Conservation (phyloP, 2,113 vertebrate species). For the Amphilophus citrinellus region DNA sequence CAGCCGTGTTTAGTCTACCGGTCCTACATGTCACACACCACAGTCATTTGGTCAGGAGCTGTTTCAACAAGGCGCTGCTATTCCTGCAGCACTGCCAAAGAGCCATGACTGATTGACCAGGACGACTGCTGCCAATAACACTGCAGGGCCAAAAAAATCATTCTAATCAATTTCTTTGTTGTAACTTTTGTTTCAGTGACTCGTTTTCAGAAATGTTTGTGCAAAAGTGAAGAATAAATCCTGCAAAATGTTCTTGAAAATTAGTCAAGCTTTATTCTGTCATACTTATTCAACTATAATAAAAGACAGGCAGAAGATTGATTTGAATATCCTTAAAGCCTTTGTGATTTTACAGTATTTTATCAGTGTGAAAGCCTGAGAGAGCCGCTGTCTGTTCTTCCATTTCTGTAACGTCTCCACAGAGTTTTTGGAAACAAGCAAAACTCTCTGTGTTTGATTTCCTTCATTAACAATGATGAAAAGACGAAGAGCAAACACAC, state of each 20-base stretch:
- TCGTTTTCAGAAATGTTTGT: not conserved
- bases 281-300: fast-evolving
- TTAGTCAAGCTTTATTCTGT: not conserved
- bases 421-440: fast-evolving
- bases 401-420: too few species aligned
- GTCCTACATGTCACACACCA: slow-evolving; percentile 64
- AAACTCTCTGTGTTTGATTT: fast-evolving
- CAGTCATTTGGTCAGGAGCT: slow-evolving; percentile 69
- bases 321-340: not conserved
- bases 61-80: slow-evolving; percentile 71
- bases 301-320: not conserved
- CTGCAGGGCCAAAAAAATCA: not conserved
- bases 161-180: not conserved
- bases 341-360: not conserved
- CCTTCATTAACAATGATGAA: not conserved
- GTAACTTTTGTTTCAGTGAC: not conserved
- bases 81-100: slow-evolving; percentile 37
- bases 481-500: slow-evolving; percentile 22
- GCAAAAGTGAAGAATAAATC: not conserved
- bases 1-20: slow-evolving; percentile 71
- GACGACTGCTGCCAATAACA: not conserved
- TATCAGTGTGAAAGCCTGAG: not conserved
- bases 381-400: not conserved
- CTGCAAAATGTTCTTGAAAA: not conserved
- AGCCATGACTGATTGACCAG: slow-evolving; percentile 17